Conservation (phyloP, 2,888 invertebrate genomes). For the Parthenolecanium corni region DNA sequence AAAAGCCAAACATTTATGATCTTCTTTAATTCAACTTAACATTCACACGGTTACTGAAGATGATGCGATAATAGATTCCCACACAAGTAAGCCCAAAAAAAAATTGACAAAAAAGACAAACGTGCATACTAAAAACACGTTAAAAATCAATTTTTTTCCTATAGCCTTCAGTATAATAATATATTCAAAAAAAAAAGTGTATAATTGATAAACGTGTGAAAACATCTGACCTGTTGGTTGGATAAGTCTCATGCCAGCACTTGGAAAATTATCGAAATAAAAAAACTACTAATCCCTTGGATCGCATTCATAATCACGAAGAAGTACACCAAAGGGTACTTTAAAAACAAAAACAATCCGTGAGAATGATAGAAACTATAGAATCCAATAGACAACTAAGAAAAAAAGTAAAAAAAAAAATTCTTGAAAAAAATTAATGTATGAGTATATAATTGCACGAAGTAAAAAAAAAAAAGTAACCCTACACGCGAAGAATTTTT, state of each 20-base stretch:
- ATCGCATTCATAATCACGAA: slow-evolving; percentile 13
- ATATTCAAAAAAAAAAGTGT: not conserved
- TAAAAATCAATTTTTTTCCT: not conserved
- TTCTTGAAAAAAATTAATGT: no score
- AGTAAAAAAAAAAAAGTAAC: not conserved
- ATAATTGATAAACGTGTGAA: slow-evolving; percentile 5
- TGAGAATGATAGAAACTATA: slow-evolving; percentile 3
- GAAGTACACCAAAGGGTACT: slow-evolving; percentile 4
- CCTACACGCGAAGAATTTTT: slow-evolving; percentile 14
- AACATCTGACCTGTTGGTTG: slow-evolving; percentile 1
- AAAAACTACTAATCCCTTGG: slow-evolving; percentile 5
- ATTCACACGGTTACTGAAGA: no score
- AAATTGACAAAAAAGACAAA: no score
- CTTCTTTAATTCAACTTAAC: no score
- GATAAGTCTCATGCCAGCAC: no score
- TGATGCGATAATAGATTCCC: no score
- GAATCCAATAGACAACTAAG: not conserved
- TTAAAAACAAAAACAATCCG: slow-evolving; percentile 24
- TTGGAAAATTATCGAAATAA: no score
- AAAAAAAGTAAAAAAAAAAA: slow-evolving; percentile 1
- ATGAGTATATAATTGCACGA: no score
- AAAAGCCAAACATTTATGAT: not conserved
- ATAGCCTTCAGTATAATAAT: not conserved
- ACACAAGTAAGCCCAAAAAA: not conserved
- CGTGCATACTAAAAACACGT: not conserved